Base-by-base conservation (phyloP, 2,113 vertebrate species). In the Lepisosteus osseus region DNA sequence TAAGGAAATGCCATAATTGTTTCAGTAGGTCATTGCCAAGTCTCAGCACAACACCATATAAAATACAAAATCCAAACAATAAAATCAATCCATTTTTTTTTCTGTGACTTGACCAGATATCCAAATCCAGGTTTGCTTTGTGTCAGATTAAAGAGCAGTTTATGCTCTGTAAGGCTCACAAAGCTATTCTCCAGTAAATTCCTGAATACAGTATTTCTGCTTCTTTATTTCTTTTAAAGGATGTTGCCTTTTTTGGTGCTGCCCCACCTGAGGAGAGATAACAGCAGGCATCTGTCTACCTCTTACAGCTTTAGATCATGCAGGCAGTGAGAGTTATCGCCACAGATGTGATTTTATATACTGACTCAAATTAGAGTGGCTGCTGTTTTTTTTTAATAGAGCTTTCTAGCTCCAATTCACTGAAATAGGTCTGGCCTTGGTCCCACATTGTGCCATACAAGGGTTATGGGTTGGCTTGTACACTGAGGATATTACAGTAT, bases 221-320 rank as follows among this genome's bases (percentile, higher is more conserved):
- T 72, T 7, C 59, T 72, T 66, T 51, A 1, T 51, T 51, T 51
- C 5, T 51, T 51, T 51, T 9, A 1, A 51, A 51, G 9, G 47
- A 9, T 9, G 5, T 9, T 51, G 1, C 2, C 5, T 2, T 51
- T 51, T 51, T 51, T 6, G 9, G 9, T 9, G 5, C 47, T 51
- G 47, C 47, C 9, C 47, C 9, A 51, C 47, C 47, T 51, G 5
- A 9, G 47, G 47, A 11, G 71, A 15, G 15, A 68, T 74, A 81
- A 70, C 79, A 78, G 77, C 61, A 73, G 65, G 69, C 79, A 74
- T 70, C 65, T 74, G 81, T 71, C 81, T 78, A 57, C 78, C 72
- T 71, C n/a, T 81, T 77, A 74, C 72, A 69, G 65, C 54, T 64
- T 72, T 55, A 66, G 69, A 71, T 74, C 72, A 55, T 71, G 78